Percentiles rank a stretch among this genome's conserved stretches.
Conservation (phyloP, 2,888 invertebrate species). For the Serripes groenlandicus region DNA sequence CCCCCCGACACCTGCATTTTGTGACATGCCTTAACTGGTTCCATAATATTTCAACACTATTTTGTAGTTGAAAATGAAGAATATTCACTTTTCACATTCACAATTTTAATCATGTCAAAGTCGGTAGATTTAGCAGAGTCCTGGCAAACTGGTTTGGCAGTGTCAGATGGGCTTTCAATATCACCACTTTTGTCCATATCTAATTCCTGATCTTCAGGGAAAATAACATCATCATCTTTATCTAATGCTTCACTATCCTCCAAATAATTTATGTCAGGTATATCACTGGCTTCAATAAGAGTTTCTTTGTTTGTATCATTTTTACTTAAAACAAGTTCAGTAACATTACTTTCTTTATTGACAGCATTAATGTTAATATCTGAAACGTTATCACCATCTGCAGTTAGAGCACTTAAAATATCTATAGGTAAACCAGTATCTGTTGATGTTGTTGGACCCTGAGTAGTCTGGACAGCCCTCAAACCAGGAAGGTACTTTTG, state of each 20-base stretch:
- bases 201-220: constrained; percentile 12
- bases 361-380: not conserved
- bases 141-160: not conserved
- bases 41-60: too few relatives aligned
- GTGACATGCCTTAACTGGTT: too few relatives aligned
- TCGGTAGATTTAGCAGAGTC: not conserved
- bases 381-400: not conserved
- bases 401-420: constrained; percentile 2
- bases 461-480: not conserved
- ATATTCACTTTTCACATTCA: constrained; percentile 54
- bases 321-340: not conserved
- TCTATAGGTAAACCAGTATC: not conserved
- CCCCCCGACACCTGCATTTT: too few relatives aligned
- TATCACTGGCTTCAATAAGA: constrained; percentile 5
- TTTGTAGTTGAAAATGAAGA: too few relatives aligned
- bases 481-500: constrained; percentile 35
- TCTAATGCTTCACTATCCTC: constrained; percentile 31
- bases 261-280: constrained; percentile 3
- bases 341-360: not conserved
- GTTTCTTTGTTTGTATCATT: constrained; percentile 7
- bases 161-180: not conserved
- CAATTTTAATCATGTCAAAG: constrained; percentile 40
- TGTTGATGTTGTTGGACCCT: not conserved
- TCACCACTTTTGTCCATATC: not conserved
- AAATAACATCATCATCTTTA: constrained; percentile 12